phyloP scores from a whole-genome alignment of 2,113 vertebrate species.

The Python bivittatus region DNA sequence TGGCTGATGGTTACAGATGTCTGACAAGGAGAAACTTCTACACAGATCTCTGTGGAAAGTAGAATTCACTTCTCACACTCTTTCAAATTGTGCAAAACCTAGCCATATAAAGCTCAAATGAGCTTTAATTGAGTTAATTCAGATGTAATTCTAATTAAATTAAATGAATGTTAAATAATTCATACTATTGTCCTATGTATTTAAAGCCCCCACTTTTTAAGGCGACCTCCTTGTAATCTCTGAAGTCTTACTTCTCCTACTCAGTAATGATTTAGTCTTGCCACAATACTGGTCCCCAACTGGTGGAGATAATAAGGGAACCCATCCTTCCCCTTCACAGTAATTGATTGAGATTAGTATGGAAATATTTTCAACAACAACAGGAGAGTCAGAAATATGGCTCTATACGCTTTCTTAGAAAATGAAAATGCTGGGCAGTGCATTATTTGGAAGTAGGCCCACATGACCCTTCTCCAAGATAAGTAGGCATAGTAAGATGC shows the following conservation, averaged over 20 bases:
- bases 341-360: neutral
- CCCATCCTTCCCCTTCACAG: too few species aligned
- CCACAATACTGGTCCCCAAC: neutral
- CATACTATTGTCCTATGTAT: neutral
- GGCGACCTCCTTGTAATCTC: neutral
- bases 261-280: neutral
- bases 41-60: neutral
- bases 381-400: neutral
- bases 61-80: neutral
- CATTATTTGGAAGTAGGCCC: neutral
- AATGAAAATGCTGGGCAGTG: neutral
- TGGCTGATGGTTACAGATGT: neutral
- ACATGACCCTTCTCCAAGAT: neutral
- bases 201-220: neutral
- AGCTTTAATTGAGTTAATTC: neutral
- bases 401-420: neutral
- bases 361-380: neutral
- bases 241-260: neutral
- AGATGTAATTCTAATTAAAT: neutral
- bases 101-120: neutral
- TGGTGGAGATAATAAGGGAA: neutral
- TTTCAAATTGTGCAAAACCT: neutral
- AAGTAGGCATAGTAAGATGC: neutral
- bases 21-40: neutral
- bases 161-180: neutral